Conservation (phyloP, 2,113 vertebrate species). For the Percina caprodes region DNA sequence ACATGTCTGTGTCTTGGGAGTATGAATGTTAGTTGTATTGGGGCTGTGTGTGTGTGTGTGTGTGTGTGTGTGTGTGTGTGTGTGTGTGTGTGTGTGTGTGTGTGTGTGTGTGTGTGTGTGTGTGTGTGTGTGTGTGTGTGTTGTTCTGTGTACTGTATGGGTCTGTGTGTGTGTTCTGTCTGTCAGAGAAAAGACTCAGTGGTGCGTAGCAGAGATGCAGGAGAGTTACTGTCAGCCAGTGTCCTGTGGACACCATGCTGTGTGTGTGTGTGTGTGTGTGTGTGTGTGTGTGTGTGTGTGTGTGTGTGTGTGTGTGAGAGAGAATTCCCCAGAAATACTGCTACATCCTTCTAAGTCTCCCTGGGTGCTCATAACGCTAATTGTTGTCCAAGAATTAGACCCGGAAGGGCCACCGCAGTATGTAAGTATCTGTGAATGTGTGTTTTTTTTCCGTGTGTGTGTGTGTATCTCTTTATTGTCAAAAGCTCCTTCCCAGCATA, state of each 20-base stretch:
- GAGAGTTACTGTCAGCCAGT: constrained; percentile 61
- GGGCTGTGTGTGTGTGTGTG: constrained; percentile 13
- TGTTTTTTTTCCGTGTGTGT: constrained; percentile 31
- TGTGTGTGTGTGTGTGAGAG: constrained; percentile 8
- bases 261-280: constrained; percentile 40
- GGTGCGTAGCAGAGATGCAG: constrained; percentile 66
- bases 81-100: constrained; percentile 35
- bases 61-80: constrained; percentile 23
- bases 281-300: constrained; percentile 24
- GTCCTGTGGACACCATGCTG: constrained; percentile 45
- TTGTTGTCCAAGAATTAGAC: constrained; percentile 65
- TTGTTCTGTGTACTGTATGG: no score
- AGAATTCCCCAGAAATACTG: constrained; percentile 19
- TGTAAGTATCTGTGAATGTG: constrained; percentile 27
- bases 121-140: constrained; percentile 12
- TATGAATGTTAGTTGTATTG: constrained; percentile 19
- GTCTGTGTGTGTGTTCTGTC: constrained; percentile 56
- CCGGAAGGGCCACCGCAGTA: constrained; percentile 41
- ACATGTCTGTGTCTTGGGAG: constrained; percentile 17
- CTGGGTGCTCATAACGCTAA: constrained; percentile 62
- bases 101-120: constrained; percentile 19
- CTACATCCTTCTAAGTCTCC: constrained; percentile 53
- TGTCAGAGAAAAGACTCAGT: constrained; percentile 76
- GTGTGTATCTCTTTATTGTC: constrained; percentile 32
- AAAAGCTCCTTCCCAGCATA: constrained; percentile 52